Evolutionary conservation across 1,140 invertebrate genomes (phyloP).

Genomic region (Drosophila rhopaloa): DNA sequence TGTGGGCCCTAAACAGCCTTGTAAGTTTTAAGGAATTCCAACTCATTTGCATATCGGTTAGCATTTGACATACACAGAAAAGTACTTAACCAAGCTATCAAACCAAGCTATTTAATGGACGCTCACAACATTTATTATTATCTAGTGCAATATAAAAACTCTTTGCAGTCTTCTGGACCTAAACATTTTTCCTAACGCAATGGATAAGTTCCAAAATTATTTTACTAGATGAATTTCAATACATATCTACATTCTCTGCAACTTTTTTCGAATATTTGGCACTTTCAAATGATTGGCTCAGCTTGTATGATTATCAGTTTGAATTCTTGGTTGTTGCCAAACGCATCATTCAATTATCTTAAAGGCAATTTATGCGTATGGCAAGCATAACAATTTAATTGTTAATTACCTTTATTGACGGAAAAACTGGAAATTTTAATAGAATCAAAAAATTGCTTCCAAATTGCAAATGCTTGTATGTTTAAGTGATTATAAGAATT

Average conservation of each 20-base stretch:
- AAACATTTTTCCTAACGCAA: too few relatives aligned
- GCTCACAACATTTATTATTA: too few relatives aligned
- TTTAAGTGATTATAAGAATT: constrained; percentile 3
- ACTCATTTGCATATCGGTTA: constrained; percentile 44
- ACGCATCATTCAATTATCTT: constrained; percentile 29
- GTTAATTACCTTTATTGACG: background rate
- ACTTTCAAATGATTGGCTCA: constrained; percentile 13
- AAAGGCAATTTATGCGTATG: constrained; percentile 23
- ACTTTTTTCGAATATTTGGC: constrained; percentile 27
- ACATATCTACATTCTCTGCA: constrained; percentile 2
- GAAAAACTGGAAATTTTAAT: constrained; percentile 32
- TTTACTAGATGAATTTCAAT: too few relatives aligned
- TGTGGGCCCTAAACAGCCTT: constrained; percentile 8
- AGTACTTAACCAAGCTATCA: too few relatives aligned
- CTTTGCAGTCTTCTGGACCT: too few relatives aligned
- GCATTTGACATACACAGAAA: constrained; percentile 17
- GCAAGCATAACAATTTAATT: constrained; percentile 2
- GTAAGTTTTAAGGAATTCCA: constrained; percentile 10
- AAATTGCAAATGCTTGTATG: background rate
- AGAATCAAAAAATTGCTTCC: constrained; percentile 12
- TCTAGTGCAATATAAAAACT: too few relatives aligned
- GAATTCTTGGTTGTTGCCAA: constrained; percentile 11
- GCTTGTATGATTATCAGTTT: background rate
- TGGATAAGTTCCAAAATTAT: too few relatives aligned
- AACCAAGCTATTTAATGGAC: background rate